These are phyloP conservation scores for Neodiprion pinetum DNA, from an alignment of 1,140 invertebrate species.

Conservation along the genomic window DNA sequence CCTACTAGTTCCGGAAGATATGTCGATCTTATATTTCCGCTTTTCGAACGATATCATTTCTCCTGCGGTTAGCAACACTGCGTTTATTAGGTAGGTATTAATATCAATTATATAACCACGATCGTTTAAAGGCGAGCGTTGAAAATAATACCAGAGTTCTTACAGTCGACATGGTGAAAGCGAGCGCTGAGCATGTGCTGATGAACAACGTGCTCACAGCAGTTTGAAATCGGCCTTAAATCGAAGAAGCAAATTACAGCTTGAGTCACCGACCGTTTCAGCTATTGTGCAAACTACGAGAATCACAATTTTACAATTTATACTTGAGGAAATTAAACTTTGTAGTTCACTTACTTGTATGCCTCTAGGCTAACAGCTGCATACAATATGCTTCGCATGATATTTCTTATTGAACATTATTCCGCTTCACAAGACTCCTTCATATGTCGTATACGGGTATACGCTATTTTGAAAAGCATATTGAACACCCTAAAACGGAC, in stretches of 20 bases:
- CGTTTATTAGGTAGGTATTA: not conserved
- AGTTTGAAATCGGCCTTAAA: not conserved
- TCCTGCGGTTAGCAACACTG: not conserved
- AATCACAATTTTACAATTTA: no score
- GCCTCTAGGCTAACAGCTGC: no score
- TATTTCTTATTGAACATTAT: not conserved
- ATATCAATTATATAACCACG: not conserved
- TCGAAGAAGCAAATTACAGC: not conserved
- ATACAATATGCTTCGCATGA: no score
- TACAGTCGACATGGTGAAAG: not conserved
- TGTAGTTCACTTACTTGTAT: no score
- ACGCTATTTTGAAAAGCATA: not conserved
- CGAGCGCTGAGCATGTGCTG: not conserved
- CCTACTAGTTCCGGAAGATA: not conserved
- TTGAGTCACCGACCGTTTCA: no score
- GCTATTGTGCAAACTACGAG: no score
- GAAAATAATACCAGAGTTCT: not conserved
- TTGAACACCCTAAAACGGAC: not conserved
- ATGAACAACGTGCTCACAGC: not conserved
- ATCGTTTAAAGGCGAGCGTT: not conserved
- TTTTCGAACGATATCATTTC: not conserved
- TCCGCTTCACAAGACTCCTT: not conserved
- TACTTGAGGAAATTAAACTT: no score
- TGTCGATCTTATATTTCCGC: not conserved
- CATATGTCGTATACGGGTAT: not conserved